phyloP scores from a whole-genome alignment of 2,113 vertebrate species.

The Xenus cinereus region DNA sequence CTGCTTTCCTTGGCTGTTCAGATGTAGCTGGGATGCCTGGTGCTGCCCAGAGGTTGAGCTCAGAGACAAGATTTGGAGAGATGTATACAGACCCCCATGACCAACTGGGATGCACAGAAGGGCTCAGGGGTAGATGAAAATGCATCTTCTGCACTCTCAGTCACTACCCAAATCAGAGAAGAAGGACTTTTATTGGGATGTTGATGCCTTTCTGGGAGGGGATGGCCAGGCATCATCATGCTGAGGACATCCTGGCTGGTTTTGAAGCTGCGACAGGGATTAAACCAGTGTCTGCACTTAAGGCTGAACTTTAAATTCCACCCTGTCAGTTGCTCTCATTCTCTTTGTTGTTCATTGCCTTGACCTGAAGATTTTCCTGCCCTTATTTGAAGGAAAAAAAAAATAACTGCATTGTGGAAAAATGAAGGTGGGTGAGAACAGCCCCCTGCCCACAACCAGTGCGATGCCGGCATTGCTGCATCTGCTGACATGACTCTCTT shows the following conservation, averaged over 20 bases:
- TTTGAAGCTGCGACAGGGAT: not conserved
- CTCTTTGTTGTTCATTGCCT: not conserved
- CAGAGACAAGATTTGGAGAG: not conserved
- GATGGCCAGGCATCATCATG: not conserved
- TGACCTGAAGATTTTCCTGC: not conserved
- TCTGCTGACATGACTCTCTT: not conserved
- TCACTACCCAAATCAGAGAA: not conserved
- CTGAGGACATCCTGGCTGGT: not conserved
- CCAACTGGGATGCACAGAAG: fast-evolving
- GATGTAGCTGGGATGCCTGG: not conserved
- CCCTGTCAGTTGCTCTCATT: not conserved
- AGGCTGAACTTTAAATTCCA: not conserved
- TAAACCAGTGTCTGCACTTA: not conserved
- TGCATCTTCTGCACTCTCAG: not conserved
- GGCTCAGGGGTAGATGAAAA: not conserved
- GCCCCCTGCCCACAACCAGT: not conserved
- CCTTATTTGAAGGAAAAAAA: not conserved
- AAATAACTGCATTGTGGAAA: not conserved
- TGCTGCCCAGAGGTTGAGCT: not conserved
- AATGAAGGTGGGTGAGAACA: not conserved
- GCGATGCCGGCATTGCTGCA: not conserved
- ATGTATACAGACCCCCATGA: fast-evolving
- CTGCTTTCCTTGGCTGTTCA: not conserved
- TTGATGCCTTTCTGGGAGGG: not conserved
- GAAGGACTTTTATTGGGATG: fast-evolving